Evolutionary conservation across 1,140 invertebrate species (phyloP).

Genomic region (Rhyzopertha dominica): DNA sequence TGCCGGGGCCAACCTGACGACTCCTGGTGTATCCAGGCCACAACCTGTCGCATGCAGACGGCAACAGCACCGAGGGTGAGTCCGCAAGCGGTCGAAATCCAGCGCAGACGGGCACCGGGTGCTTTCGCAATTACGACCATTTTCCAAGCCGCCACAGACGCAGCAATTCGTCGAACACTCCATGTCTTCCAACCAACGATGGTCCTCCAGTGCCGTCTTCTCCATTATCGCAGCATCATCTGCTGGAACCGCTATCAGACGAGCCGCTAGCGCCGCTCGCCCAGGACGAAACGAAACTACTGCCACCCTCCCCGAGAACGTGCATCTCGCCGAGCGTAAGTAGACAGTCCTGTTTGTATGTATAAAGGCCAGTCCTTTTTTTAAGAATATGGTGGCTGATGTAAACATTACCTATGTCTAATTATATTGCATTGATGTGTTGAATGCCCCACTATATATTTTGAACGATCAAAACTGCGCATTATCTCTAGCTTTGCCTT

Average conservation of each 20-base stretch:
- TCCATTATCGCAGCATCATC: constrained; percentile 44
- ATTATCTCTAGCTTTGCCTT: no score
- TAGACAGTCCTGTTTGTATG: constrained; percentile 8
- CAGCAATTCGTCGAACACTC: constrained; percentile 55
- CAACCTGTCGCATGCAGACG: constrained; percentile 84
- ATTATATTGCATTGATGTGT: no score
- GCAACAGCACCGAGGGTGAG: constrained; percentile 79
- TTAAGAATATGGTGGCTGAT: no score
- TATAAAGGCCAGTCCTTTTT: not conserved
- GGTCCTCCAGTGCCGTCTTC: constrained; percentile 46
- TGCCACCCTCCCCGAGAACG: constrained; percentile 36
- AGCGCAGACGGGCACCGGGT: constrained; percentile 70
- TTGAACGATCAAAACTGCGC: no score
- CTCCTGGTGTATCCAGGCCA: constrained; percentile 60
- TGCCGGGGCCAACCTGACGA: constrained; percentile 24
- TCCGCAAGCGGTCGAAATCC: constrained; percentile 59
- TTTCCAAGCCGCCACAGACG: constrained; percentile 56
- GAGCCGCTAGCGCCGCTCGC: constrained; percentile 36
- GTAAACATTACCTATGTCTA: no score
- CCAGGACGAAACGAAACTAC: constrained; percentile 40
- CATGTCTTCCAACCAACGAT: constrained; percentile 52
- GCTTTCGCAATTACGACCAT: constrained; percentile 82
- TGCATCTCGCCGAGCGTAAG: constrained; percentile 44
- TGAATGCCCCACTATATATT: no score
- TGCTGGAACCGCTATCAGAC: constrained; percentile 43